Percentiles rank a stretch among this genome's conserved stretches.
These are phyloP conservation scores for Gobio occitaniae DNA, from an alignment of 2,797 vertebrate species.

Conservation along the genomic window DNA sequence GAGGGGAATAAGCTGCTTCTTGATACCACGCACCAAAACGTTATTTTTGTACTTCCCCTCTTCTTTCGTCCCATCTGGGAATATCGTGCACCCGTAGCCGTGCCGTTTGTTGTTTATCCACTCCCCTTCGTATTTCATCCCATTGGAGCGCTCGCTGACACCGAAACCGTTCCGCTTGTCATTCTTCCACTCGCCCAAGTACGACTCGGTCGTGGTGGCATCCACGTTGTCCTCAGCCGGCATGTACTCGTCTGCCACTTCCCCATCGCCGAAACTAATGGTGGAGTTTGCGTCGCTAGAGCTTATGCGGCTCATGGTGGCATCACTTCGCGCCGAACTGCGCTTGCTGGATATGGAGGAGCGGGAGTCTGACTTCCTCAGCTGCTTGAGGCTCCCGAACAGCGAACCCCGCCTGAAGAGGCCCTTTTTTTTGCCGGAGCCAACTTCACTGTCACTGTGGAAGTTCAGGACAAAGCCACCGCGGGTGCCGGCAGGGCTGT, in stretches of 20 bases:
- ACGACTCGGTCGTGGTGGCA: constrained; percentile 94
- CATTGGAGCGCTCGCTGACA: constrained; percentile 92
- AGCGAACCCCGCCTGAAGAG: constrained; percentile 93
- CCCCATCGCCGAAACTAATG: constrained; percentile 91
- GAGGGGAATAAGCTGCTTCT: constrained; percentile 92
- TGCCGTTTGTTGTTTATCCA: constrained; percentile 95
- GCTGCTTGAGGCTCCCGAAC: constrained; percentile 90
- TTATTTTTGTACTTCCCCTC: constrained; percentile 98
- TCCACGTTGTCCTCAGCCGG: constrained; percentile 91
- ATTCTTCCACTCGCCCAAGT: constrained; percentile 96
- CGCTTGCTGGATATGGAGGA: constrained; percentile 96
- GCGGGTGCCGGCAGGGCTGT: constrained; percentile 89
- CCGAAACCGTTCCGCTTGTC: constrained; percentile 95
- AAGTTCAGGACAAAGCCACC: constrained; percentile 96
- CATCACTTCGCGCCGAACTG: constrained; percentile 92
- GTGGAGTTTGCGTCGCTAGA: constrained; percentile 96
- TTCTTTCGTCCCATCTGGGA: constrained; percentile 91
- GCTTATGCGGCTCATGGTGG: constrained; percentile 93
- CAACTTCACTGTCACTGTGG: constrained; percentile 86
- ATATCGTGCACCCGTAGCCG: constrained; percentile 93
- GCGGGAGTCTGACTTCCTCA: constrained; percentile 93
- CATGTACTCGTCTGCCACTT: constrained; percentile 83
- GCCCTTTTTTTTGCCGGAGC: constrained; percentile 87
- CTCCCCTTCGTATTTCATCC: constrained; percentile 96
- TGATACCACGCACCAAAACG: constrained; percentile 88